A percentile compares a stretch with the other conserved stretches of the same genome.
Evolutionary conservation across 2,113 vertebrate species (phyloP).

Genomic region (Felis chaus): DNA sequence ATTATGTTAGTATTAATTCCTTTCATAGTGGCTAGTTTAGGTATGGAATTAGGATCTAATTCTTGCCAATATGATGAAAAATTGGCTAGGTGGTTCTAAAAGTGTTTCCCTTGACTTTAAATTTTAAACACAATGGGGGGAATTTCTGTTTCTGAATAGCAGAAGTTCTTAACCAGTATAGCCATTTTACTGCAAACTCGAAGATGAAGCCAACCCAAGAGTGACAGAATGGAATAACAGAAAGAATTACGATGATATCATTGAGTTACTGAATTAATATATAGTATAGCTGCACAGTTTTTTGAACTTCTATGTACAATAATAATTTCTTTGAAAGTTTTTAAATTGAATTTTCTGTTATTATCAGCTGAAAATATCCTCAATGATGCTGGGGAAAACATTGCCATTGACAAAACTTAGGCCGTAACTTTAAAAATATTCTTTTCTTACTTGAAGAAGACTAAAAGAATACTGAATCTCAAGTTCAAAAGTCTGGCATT

Average conservation of each 20-base stretch:
- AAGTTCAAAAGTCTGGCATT: neutral
- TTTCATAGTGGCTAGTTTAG: neutral
- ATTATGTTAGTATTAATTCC: neutral
- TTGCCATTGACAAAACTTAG: neutral
- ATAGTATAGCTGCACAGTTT: neutral
- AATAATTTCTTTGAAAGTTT: neutral
- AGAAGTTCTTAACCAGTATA: neutral
- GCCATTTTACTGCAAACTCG: neutral
- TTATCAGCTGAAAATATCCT: neutral
- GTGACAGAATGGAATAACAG: neutral
- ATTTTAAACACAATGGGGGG: neutral
- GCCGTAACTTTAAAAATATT: neutral
- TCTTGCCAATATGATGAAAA: neutral
- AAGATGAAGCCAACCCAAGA: neutral
- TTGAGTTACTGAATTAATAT: neutral
- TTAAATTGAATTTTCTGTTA: neutral
- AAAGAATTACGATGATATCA: neutral
- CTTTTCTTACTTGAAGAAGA: neutral
- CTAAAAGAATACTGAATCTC: neutral
- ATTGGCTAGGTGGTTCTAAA: neutral
- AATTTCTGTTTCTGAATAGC: neutral
- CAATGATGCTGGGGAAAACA: neutral
- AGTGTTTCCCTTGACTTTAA: neutral
- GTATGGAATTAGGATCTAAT: neutral
- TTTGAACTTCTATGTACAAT: neutral